A percentile compares a stretch with the other conserved stretches of the same genome.
phyloP scores from a whole-genome alignment of 2,888 invertebrate species.

The Trilocha varians region DNA sequence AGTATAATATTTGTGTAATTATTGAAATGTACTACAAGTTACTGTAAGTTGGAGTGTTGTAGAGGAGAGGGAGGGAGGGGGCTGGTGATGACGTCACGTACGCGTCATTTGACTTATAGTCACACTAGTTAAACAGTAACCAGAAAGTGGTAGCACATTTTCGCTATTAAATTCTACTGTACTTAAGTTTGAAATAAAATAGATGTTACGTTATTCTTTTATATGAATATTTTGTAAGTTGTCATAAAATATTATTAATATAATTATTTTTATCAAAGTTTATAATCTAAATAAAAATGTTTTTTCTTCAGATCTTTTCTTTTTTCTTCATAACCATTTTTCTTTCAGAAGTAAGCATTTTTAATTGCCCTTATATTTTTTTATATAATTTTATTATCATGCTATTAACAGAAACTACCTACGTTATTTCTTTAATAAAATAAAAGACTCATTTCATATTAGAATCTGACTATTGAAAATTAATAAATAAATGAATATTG shows the following conservation, averaged over 20 bases:
- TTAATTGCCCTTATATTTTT: too few species aligned
- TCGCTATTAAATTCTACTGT: conserved; percentile 62
- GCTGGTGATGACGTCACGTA: conserved; percentile 15
- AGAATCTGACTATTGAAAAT: too few species aligned
- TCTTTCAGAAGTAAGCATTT: too few species aligned
- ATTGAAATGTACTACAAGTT: conserved; percentile 8
- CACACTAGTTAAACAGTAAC: conserved; percentile 67
- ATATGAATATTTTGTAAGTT: conserved; percentile 73
- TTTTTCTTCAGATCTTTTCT: conserved; percentile 66
- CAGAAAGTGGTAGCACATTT: conserved; percentile 69
- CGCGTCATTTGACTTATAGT: conserved; percentile 41
- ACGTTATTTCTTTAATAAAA: too few species aligned
- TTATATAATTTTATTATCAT: too few species aligned
- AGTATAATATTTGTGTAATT: conserved; percentile 29
- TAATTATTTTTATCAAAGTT: conserved; percentile 76
- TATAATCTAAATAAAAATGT: conserved; percentile 75
- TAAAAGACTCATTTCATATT: too few species aligned
- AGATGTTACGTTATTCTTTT: conserved; percentile 74
- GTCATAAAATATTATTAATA: conserved; percentile 74
- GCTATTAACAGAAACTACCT: too few species aligned
- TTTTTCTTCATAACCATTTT: conserved; percentile 6
- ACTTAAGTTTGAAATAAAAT: conserved; percentile 65
- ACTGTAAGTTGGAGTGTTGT: conserved; percentile 1
- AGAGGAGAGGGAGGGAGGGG: not conserved
- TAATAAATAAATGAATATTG: too few species aligned